Base-by-base conservation (phyloP, 2,797 vertebrate genomes). In the Nyctalus aviator region DNA sequence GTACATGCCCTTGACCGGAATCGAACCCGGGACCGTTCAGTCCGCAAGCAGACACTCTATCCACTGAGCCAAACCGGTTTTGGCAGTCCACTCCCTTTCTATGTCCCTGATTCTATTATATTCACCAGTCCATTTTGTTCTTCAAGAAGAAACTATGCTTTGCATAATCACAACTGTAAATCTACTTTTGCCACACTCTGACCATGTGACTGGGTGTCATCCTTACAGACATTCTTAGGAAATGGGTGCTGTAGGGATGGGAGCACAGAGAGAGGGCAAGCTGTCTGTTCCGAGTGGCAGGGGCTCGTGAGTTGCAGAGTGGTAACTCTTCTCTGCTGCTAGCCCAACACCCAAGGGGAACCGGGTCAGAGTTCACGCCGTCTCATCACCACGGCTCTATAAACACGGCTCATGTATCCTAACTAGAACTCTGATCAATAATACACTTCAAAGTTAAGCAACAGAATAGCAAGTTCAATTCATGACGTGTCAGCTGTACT, bases 291-390 rank as follows among this genome's bases (percentile, higher is more conserved):
- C 20, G 21, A 21, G 17, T 18, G 66, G 59, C 48, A 79, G 27
- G 1, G 41, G 53, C 37, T 48, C 6, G 2, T 14, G 25, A 75
- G 13, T 5, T 23, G 46, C 30, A 79, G 44, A 57, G 30, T 9
- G 4, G 1, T 37, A 30, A 37, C 59, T 79, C 50, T 35, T 21
- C 59, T 0, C 2, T 12, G 37, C 69, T 59, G 37, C n/a, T 0
- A 3, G 55, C 20, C 4, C 5, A 32, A 6, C 7, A 48, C 27
- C 59, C 10, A 0, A 2, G 17, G 83, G 37, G 82, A 83, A 77
- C 44, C 44, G n/a, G 14, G 64, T 73, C 68, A 66, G 76, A 95
- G 75, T 66, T 77, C 90, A 96, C 66, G 32, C 17, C 3, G 37
- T 8, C n/a, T 64, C 18, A 12, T 82, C n/a, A 46, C 17, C 3